Evolutionary conservation across 2,797 vertebrate species (phyloP).

Genomic region (Pogoniulus pusillus): DNA sequence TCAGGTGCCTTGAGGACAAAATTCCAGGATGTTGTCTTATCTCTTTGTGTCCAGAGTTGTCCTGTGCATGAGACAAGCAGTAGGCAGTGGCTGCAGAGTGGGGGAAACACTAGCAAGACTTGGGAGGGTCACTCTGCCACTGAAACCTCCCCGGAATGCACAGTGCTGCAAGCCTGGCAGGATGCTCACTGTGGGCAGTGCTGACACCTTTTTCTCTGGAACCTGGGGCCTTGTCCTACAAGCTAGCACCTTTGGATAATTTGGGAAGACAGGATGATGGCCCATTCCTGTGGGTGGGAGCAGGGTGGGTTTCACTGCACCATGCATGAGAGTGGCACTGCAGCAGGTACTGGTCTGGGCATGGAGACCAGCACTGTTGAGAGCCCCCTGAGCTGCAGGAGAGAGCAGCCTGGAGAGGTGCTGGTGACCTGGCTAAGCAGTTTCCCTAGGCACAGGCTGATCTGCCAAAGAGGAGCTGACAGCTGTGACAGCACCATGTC

Average conservation of each 20-base stretch:
- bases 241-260: not conserved
- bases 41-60: not conserved
- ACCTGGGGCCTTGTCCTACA: not conserved
- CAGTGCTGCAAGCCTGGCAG: not conserved
- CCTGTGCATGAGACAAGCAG: not conserved
- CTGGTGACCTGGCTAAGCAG: not conserved
- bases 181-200: not conserved
- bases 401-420: not conserved
- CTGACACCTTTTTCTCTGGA: not conserved
- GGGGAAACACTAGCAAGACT: accelerated
- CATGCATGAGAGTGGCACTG: accelerated
- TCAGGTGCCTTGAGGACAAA: not conserved
- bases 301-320: not conserved
- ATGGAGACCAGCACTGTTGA: not conserved
- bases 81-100: not conserved
- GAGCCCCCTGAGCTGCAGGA: not conserved
- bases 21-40: not conserved
- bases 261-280: not conserved
- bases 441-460: not conserved
- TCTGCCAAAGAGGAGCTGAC: not conserved
- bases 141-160: not conserved
- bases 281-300: not conserved
- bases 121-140: not conserved
- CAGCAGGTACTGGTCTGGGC: not conserved
- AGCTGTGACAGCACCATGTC: not conserved